Evolutionary conservation across 2,113 vertebrate genomes (phyloP).

Genomic region (Actenoides lindsayi): DNA sequence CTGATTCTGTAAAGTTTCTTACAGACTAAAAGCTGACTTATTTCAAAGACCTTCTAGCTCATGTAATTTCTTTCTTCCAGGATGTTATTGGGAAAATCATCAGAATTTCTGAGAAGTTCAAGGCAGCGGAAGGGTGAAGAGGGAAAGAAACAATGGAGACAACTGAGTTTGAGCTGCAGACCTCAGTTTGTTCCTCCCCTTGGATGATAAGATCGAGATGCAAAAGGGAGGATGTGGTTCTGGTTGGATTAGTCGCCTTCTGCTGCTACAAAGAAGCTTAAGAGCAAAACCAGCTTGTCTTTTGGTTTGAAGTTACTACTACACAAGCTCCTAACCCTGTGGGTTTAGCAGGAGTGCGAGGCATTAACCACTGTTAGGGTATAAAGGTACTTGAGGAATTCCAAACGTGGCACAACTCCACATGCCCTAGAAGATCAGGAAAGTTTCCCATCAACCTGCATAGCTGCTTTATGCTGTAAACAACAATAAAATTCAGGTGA

Average conservation of each 20-base stretch:
- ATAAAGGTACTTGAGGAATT: not conserved
- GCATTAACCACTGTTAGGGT: not conserved
- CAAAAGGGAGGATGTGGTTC: not conserved
- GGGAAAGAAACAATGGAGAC: not conserved
- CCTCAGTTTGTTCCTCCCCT: accelerated
- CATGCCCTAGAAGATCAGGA: not conserved
- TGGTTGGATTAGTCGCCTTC: not conserved
- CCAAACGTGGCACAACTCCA: not conserved
- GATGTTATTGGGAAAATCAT: not conserved
- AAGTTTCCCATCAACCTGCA: not conserved
- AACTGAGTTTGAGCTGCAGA: not conserved
- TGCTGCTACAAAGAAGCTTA: not conserved
- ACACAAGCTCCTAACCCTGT: not conserved
- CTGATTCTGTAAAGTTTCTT: not conserved
- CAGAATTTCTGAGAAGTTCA: not conserved
- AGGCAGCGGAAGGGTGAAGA: not conserved
- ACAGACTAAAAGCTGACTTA: not conserved
- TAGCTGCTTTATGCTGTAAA: not conserved
- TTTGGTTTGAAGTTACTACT: not conserved
- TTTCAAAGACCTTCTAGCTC: not conserved
- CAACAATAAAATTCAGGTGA: not conserved
- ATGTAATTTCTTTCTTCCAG: not conserved
- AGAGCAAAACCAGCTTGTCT: not conserved
- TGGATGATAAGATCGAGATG: not conserved
- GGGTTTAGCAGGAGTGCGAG: not conserved